Evolutionary conservation across 2,113 vertebrate genomes (phyloP), one percentile per base, ranked within the genome.

Genomic region (Clinocottus analis): DNA sequence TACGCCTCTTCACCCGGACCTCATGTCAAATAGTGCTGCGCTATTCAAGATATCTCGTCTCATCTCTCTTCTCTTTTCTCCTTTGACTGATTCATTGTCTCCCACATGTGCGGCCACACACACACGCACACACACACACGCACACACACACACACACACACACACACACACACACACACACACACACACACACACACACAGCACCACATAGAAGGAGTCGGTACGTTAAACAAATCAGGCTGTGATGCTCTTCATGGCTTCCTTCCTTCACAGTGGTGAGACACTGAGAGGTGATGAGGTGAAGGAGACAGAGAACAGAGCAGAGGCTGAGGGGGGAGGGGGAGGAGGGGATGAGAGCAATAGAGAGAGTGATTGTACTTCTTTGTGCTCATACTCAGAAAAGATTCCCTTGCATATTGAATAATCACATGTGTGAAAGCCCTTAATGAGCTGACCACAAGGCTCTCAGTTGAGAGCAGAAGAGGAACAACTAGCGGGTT

Each of bases 251-350:
- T 61, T 55, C 29, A 0, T 79, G 80, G 58, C 79, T 60, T 89
- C 75, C 77, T 82, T 84, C 72, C 74, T 82, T 75, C 56, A 33
- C 60, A 19, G 86, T 77, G 86, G 77, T 67, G 77, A 89, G 84
- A 89, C 83, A 77, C 80, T 31, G 62, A 68, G 83, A 77, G 91
- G 88, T 88, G 89, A 93, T 93, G 92, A 94, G 93, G 93, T 94
- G 93, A 90, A 87, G 71, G 78, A 93, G 93, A 93, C 86, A 77
- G 77, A 92, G 85, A 85, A 67, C 92, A 92, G 85, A 84, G 69
- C 92, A 94, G 91, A 90, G 83, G 64, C 47, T 9, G 25, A 55
- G 43, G 72, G 63, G n/a, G n/a, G n/a, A n/a, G n/a, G n/a, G n/a
- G n/a, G n/a, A n/a, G n/a, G n/a, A n/a, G n/a, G n/a, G 49, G 55